phyloP scores from a whole-genome alignment of 2,888 invertebrate genomes.

The Trichogramma dendrolimi region DNA sequence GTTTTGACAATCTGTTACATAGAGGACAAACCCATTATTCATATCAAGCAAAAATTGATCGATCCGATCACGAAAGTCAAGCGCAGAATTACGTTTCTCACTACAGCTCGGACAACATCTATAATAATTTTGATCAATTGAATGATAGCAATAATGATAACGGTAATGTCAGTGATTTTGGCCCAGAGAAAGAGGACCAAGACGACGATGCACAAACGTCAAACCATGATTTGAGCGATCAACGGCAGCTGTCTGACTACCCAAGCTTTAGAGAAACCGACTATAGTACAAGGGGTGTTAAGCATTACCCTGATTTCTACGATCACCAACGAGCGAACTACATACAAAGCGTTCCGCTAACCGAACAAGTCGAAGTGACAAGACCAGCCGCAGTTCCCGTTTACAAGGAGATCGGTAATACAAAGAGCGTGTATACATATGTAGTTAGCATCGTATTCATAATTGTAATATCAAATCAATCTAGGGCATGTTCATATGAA shows the following conservation, averaged over 20 bases:
- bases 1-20: no score
- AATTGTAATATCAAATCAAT: no score
- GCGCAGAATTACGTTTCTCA: slow-evolving; percentile 37
- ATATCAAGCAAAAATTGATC: slow-evolving; percentile 29
- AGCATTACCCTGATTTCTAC: background rate
- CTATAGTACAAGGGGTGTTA: background rate
- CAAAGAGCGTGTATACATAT: background rate
- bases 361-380: slow-evolving; percentile 66
- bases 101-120: slow-evolving; percentile 14
- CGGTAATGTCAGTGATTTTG: slow-evolving; percentile 41
- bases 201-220: slow-evolving; percentile 33
- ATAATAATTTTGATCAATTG: slow-evolving; percentile 28
- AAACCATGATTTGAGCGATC: background rate
- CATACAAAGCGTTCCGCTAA: slow-evolving; percentile 56
- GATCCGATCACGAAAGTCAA: slow-evolving; percentile 46
- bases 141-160: slow-evolving; percentile 39
- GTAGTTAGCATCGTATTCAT: no score
- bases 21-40: no score
- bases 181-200: slow-evolving; percentile 26
- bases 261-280: slow-evolving; percentile 14
- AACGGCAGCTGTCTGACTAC: slow-evolving; percentile 17
- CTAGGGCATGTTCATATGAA: no score
- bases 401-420: slow-evolving; percentile 62
- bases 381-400: slow-evolving; percentile 66
- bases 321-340: slow-evolving; percentile 43